Evolutionary conservation across 1,140 invertebrate species (phyloP), one percentile per base, ranked within the genome.

Genomic region (fruit fly (Drosophila melanogaster)): DNA sequence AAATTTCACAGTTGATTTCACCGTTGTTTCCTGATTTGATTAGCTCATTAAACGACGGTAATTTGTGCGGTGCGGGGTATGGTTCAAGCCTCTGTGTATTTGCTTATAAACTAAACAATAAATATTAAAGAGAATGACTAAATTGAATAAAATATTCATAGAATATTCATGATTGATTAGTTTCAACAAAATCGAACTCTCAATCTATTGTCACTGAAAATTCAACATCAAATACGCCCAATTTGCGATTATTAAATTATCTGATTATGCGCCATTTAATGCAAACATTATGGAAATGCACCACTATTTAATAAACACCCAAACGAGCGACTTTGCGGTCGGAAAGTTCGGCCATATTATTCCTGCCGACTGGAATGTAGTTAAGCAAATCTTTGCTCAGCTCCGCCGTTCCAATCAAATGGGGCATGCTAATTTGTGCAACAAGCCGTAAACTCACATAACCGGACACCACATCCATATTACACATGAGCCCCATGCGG

Each of bases 351-450:
- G 15, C 49, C 30, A 19, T 56, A 11, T 12, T 12, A 33, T 33
- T 72, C 46, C 50, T 46, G 33, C 40, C 69, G 59, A 69, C 81
- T 72, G 58, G 70, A 79, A 79, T 81, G 70, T 75, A 79, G 70
- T 70, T 85, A 67, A 56, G 67, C 51, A 80, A 75, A 69, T 56
- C 41, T 33, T 85, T 80, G 55, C 60, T 50, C 72, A 58, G 69
- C 65, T 81, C 40, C 53, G 55, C 60, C 64, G 53, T 44, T 33
- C 55, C 30, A 44, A 40, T 44, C 76, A 73, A 84, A 86, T 86
- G 83, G 81, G 66, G 55, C 79, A 65, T 83, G 71, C 75, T 81
- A 87, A 86, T 86, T 89, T 89, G 83, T 86, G 83, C 84, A 87
- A 59, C 79, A 72, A 76, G 79, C 58, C 83, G 83, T 81, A 53